A percentile compares a stretch with the other conserved stretches of the same genome.
phyloP scores from a whole-genome alignment of 35 echinoderm and acorn worm genomes.

The Lytechinus pictus region DNA sequence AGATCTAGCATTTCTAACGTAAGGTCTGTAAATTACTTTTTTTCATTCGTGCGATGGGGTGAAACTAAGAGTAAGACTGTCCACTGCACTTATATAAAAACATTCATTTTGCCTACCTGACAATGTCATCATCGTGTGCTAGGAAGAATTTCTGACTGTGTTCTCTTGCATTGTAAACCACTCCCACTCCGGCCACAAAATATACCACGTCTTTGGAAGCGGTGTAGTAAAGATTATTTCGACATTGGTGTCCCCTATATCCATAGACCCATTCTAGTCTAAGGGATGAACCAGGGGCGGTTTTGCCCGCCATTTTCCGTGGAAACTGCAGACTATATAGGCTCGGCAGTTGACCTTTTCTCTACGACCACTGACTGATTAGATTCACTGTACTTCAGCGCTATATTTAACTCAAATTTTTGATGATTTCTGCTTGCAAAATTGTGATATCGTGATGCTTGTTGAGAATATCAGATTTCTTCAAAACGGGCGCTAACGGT shows the following conservation, averaged over 20 bases:
- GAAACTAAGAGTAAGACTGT: background rate
- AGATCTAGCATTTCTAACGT: no score
- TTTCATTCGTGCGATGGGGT: background rate
- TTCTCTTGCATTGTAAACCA: constrained; percentile 94
- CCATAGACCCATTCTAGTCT: constrained; percentile 98
- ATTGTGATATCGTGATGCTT: no score
- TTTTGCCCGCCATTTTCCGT: constrained; percentile 78
- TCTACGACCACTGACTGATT: background rate
- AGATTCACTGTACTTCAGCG: no score
- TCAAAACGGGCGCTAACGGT: no score
- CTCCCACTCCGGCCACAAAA: constrained; percentile 99
- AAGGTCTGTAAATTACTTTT: no score
- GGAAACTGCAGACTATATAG: background rate
- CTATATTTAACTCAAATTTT: no score
- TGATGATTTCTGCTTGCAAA: no score
- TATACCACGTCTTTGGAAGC: constrained; percentile 96
- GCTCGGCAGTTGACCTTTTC: background rate
- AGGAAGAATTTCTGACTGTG: constrained; percentile 97
- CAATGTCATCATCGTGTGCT: constrained; percentile 97
- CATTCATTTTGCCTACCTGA: constrained; percentile 68
- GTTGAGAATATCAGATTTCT: no score
- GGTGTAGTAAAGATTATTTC: constrained; percentile 96
- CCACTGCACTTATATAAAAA: background rate
- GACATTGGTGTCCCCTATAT: constrained; percentile 95
- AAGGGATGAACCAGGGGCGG: constrained; percentile 86